Evolutionary conservation across 2,888 invertebrate species (phyloP), one percentile per base, ranked within the genome.

Genomic region (Drosophila falleni): DNA sequence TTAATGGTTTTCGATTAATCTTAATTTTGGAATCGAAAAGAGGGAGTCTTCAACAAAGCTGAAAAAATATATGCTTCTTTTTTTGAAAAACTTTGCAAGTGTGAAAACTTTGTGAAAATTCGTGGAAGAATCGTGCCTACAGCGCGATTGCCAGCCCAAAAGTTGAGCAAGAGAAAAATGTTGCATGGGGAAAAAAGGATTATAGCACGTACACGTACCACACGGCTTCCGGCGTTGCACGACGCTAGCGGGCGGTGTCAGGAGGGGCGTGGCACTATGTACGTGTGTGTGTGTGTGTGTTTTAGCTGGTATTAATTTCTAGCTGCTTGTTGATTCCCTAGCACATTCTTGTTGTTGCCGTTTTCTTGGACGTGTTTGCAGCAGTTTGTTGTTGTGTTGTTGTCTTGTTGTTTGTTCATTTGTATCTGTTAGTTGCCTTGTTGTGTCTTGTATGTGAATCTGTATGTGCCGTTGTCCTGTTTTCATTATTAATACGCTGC

Each of bases 401-500:
- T 11, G 31, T 31, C 4, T 10, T 33, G 33, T 54, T 71, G 68
- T 56, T 64, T 56, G 55, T 60, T 46, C 66, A 50, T 61, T 62
- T 65, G 49, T 66, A 54, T 55, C 69, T 55, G 47, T 41, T 62
- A 54, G 60, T 62, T 46, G 62, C 15, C 19, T 33, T 60, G 16
- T 31, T 55, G 35, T 37, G 9, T 73, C 9, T 26, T 69, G 58
- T 46, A 53, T 53, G n/a, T 64, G 47, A 61, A 60, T 67, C 23
- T 67, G 51, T 68, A 46, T 62, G 23, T 55, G 49, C 44, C 51
- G 46, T 56, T 67, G 69, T 74, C 63, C 74, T 68, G 74, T 65
- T 84, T 87, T 80, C 75, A 84, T 84, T 87, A 84, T 84, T 87
- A 84, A 84, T 81, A 80, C 54, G 69, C 59, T 62, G 73, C 66